A percentile compares a stretch with the other conserved stretches of the same genome.
These are phyloP conservation scores for Drosophila percnosoma DNA, from an alignment of 2,888 invertebrate genomes.

Conservation along the genomic window DNA sequence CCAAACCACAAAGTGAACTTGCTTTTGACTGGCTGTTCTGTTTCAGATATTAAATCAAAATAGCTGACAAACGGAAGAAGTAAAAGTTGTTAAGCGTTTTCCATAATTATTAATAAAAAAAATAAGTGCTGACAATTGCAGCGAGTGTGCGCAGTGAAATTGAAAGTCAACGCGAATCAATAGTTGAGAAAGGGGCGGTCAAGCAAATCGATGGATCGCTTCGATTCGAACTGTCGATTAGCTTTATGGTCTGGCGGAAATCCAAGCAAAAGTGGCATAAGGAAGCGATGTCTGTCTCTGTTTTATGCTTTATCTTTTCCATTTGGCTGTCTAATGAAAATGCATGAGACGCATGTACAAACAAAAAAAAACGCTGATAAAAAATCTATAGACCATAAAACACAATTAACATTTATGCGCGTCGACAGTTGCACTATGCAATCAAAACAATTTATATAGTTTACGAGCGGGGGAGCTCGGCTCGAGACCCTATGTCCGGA, in stretches of 20 bases:
- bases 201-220: slow-evolving; percentile 23
- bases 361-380: slow-evolving; percentile 35
- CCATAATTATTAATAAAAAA: slow-evolving; percentile 49
- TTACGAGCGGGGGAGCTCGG: slow-evolving; percentile 25
- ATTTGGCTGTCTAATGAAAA: slow-evolving; percentile 58
- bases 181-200: slow-evolving; percentile 33
- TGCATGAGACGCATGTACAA: slow-evolving; percentile 23
- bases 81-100: slow-evolving; percentile 64
- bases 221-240: slow-evolving; percentile 27
- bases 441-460: slow-evolving; percentile 49
- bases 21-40: slow-evolving; percentile 37
- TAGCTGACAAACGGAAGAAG: slow-evolving; percentile 59
- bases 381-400: slow-evolving; percentile 66
- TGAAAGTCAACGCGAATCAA: slow-evolving; percentile 60
- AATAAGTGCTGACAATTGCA: slow-evolving; percentile 39
- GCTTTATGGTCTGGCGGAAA: slow-evolving; percentile 62
- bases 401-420: slow-evolving; percentile 66
- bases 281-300: slow-evolving; percentile 52
- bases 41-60: neutral
- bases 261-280: slow-evolving; percentile 44
- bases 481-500: neutral
- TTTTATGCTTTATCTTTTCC: slow-evolving; percentile 28
- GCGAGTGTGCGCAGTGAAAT: slow-evolving; percentile 56
- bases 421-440: slow-evolving; percentile 27
- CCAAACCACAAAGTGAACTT: slow-evolving; percentile 19